These are phyloP conservation scores for Chymomyza procnemis DNA, from an alignment of 2,888 invertebrate genomes.

Conservation along the genomic window DNA sequence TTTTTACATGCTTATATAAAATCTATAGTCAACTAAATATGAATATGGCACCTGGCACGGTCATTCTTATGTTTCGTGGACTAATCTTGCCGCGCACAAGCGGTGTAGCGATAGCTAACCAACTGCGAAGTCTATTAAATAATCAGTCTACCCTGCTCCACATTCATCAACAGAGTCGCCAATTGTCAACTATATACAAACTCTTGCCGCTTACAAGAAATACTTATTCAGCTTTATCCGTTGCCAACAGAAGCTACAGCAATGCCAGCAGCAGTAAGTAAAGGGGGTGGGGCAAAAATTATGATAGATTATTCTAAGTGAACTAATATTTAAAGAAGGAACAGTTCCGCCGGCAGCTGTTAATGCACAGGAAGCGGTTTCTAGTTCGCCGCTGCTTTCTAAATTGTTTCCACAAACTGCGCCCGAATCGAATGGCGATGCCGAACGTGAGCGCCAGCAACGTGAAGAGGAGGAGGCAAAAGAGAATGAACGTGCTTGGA, in stretches of 20 bases:
- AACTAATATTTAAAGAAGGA: background rate
- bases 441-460: constrained; percentile 80
- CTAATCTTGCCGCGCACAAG: constrained; percentile 36
- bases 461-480: constrained; percentile 82
- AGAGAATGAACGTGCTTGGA: constrained; percentile 85
- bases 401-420: constrained; percentile 82
- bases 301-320: constrained; percentile 19
- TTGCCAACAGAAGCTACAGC: constrained; percentile 33
- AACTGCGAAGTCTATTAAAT: constrained; percentile 43
- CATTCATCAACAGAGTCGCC: background rate
- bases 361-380: constrained; percentile 5
- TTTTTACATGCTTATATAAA: background rate
- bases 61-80: constrained; percentile 42
- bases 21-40: constrained; percentile 12
- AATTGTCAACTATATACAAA: background rate
- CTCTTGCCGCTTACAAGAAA: background rate
- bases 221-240: constrained; percentile 14
- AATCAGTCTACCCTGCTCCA: constrained; percentile 28
- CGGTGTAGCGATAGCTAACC: constrained; percentile 25
- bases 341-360: background rate
- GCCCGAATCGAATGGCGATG: constrained; percentile 79
- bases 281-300: background rate
- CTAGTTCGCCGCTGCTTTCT: constrained; percentile 78
- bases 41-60: constrained; percentile 44
- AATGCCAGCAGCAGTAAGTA: constrained; percentile 51